Evolutionary conservation across 2,888 invertebrate species (phyloP), one percentile per base, ranked within the genome.

Genomic region (Troides helena): DNA sequence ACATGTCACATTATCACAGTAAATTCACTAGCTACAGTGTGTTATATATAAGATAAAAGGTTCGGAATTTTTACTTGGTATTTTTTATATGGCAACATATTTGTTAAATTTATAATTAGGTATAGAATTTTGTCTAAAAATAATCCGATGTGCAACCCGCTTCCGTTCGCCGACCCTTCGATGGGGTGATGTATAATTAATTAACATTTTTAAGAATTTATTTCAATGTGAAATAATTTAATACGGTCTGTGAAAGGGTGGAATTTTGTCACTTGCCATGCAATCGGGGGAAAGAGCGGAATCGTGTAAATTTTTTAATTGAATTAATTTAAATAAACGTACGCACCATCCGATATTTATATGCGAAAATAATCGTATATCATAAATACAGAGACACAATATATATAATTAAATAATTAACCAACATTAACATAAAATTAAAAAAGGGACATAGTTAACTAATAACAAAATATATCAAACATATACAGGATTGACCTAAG

Each of bases 141-240:
- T 57, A 69, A 62, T 62, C 43, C 6, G 25, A 62, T 63, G 17
- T 66, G 30, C 21, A 46, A 56, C 62, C 64, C 56, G 21, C 39
- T 80, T 81, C 80, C 81, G 74, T 70, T 73, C 67, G 72, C 74
- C 73, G 78, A 75, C 79, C 83, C 78, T 78, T 80, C 82, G 81
- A 75, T 76, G 77, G 77, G 78, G 75, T 57, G 74, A 77, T 86
- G 76, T 77, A 86, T 88, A 84, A 85, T 84, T 78, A 83, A 88
- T 83, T 82, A 84, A 82, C 83, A 84, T 87, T 87, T 86, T 83
- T 78, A 89, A 89, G 87, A 89, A 88, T 87, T 85, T 88, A 84
- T 85, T 87, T 84, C 82, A 83, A 83, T 82, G 78, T 76, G 81
- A 81, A 84, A 85, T 88, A 81, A 86, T 88, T 87, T 78, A 87